Evolutionary conservation across 2,888 invertebrate species (phyloP).

Genomic region (Labia minor): DNA sequence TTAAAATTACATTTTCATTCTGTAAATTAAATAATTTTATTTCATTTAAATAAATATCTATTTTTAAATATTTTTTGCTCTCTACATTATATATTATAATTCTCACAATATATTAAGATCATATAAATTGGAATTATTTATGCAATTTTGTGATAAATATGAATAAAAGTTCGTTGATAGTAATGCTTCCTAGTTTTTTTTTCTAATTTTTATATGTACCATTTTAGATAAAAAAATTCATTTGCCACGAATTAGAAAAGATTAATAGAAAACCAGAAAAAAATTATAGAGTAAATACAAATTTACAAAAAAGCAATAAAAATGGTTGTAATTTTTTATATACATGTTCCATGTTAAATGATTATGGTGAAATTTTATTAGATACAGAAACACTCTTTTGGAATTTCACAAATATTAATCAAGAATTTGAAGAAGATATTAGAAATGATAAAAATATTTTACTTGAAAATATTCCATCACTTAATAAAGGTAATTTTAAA

Average conservation of each 20-base stretch:
- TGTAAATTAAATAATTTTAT: no score
- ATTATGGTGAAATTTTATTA: neutral
- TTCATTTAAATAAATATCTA: no score
- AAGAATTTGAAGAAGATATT: neutral
- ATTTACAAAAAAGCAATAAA: neutral
- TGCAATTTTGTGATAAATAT: no score
- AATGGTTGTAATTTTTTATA: neutral
- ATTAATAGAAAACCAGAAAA: neutral
- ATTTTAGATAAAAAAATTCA: neutral
- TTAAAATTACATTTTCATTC: no score
- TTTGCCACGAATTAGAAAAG: neutral
- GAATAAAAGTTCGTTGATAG: no score
- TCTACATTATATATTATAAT: no score
- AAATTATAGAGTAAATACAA: neutral
- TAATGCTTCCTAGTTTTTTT: no score
- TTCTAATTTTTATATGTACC: neutral
- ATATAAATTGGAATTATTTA: no score
- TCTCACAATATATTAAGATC: no score
- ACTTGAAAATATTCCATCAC: neutral
- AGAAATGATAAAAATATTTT: neutral
- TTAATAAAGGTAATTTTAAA: neutral
- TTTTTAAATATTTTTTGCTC: no score
- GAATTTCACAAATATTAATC: neutral
- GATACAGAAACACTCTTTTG: neutral
- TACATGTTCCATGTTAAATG: neutral